Evolutionary conservation across 2,113 vertebrate species (phyloP).

Genomic region (Recurvirostra avosetta): DNA sequence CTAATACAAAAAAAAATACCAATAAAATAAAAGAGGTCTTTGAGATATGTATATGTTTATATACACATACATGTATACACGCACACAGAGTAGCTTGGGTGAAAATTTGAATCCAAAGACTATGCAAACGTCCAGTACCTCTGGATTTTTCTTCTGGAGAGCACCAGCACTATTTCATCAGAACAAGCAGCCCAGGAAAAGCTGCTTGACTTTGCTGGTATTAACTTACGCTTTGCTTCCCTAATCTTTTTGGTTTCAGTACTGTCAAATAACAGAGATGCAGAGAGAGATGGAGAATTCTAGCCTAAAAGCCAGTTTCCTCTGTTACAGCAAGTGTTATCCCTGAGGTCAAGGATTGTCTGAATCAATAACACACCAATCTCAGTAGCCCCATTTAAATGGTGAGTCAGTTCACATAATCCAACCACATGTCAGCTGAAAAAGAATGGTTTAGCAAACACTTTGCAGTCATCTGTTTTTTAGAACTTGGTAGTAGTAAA

Average conservation of each 20-base stretch:
- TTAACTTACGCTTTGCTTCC: slow-evolving; percentile 38
- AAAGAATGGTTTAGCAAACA: slow-evolving; percentile 61
- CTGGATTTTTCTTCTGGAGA: not conserved
- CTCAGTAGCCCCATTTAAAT: slow-evolving; percentile 57
- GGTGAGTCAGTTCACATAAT: slow-evolving; percentile 62
- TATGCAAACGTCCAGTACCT: not conserved
- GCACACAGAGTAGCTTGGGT: not conserved
- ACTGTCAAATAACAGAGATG: slow-evolving; percentile 49
- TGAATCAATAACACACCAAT: slow-evolving; percentile 62
- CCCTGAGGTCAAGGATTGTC: slow-evolving; percentile 58
- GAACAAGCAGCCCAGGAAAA: not conserved
- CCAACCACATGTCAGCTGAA: slow-evolving; percentile 50
- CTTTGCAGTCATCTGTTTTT: slow-evolving; percentile 33
- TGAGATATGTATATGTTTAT: not conserved
- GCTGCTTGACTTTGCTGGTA: not conserved
- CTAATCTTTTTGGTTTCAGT: slow-evolving; percentile 49
- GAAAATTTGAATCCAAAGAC: not conserved
- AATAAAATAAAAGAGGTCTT: not conserved
- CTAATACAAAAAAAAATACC: not conserved
- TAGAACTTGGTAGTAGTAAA: slow-evolving; percentile 59
- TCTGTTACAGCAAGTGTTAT: slow-evolving; percentile 32
- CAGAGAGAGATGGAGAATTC: slow-evolving; percentile 22
- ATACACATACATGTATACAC: fast-evolving
- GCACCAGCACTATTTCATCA: not conserved
- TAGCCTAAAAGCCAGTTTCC: slow-evolving; percentile 41